Evolutionary conservation across 2,888 invertebrate genomes (phyloP).

Genomic region (Odontocerum albicorne): DNA sequence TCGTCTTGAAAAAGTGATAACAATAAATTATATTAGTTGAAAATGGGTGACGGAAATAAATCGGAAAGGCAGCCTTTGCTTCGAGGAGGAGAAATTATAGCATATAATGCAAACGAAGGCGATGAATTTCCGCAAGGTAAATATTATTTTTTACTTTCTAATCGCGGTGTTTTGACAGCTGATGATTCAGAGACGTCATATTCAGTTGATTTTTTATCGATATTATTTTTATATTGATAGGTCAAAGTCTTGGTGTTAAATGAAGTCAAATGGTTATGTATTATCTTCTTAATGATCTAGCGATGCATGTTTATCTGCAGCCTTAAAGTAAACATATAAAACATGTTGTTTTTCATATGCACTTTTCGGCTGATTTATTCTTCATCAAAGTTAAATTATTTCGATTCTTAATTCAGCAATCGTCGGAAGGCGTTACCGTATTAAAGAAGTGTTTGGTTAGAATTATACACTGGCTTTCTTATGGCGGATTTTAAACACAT

Average conservation of each 20-base stretch:
- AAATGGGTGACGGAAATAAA: slow-evolving; percentile 66
- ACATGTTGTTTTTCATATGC: too few species aligned
- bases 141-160: slow-evolving; percentile 6
- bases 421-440: too few species aligned
- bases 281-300: too few species aligned
- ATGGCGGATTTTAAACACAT: too few species aligned
- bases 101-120: slow-evolving; percentile 11
- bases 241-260: slow-evolving; percentile 19
- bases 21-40: not conserved
- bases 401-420: too few species aligned
- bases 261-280: too few species aligned
- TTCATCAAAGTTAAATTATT: too few species aligned
- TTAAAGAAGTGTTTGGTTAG: too few species aligned
- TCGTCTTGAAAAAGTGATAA: not conserved
- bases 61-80: slow-evolving; percentile 65
- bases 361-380: too few species aligned
- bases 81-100: slow-evolving; percentile 42
- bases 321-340: too few species aligned
- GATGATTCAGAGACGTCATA: slow-evolving; percentile 28
- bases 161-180: slow-evolving; percentile 30
- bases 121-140: slow-evolving; percentile 25
- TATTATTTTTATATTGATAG: slow-evolving; percentile 13
- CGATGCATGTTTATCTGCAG: too few species aligned
- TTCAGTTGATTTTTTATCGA: slow-evolving; percentile 9
- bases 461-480: too few species aligned